Evolutionary conservation across 2,113 vertebrate species (phyloP), one percentile per base, ranked within the genome.

Genomic region (Spea multiplicata): DNA sequence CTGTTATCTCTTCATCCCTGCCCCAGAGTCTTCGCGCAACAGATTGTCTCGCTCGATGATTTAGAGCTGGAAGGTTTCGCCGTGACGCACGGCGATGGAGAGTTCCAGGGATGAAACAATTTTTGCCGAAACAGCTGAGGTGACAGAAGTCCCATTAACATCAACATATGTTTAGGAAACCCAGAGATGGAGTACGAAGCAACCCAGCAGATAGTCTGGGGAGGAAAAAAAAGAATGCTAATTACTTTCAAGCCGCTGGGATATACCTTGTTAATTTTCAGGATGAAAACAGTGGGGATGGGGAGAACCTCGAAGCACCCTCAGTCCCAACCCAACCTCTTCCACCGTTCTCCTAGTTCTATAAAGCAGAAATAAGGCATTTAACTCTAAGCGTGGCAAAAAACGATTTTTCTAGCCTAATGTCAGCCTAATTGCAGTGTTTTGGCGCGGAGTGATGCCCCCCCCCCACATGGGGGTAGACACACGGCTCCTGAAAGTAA

Each of bases 141-240:
- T 69, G 86, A 89, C 88, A 90, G 89, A 86, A 91, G 90, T 86
- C 82, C 83, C 86, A 86, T 87, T 90, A 89, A 87, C 87, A 87
- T 89, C 85, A 86, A 86, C 86, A 83, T 88, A 84, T 88, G 90
- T 86, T 86, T 85, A 84, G 80, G 47, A 85, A 88, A 83, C 76
- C 76, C 78, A 49, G 45, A 9, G 46, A 46, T 70, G n/a, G 47
- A 50, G 7, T 57, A 75, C 64, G 73, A 68, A 61, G 82, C 83
- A 81, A 84, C 74, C 80, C 55, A 0, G 10, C 83, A 68, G 83
- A 77, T 79, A 50, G 46, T 44, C 30, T 30, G 30, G 30, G 30
- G 30, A 69, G 66, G 68, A 81, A 45, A 79, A n/a, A 83, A 85
- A 80, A 77, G 86, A 81, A 80, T 76, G 88, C 78, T 91, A 88